Evolutionary conservation across 1,140 invertebrate species (phyloP), one percentile per base, ranked within the genome.

Genomic region (Caenorhabditis latens): DNA sequence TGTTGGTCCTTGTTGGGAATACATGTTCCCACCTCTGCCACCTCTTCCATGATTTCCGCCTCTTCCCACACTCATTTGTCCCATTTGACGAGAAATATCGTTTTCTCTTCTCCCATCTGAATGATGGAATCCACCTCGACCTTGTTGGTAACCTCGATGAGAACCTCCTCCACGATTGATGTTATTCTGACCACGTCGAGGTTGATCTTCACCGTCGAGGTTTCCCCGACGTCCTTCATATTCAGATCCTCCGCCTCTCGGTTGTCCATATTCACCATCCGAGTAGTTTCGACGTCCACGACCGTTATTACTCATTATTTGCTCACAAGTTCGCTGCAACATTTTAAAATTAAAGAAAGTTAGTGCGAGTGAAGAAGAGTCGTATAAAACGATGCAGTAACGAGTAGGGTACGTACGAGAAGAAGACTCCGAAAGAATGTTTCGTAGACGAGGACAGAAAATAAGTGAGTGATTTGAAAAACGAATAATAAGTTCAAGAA

Each of bases 211-310:
- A n/a, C 21, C n/a, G 57, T n/a, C 9, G 19, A 32, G 2, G 32
- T 32, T 32, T 32, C 19, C 57, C 16, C 57, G 57, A 1, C n/a
- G 19, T 7, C n/a, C 57, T 16, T 4, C 57, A n/a, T 1, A 32
- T 32, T 32, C 32, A 32, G 0, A 32, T 32, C 32, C 32, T 32
- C 32, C 32, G 32, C 32, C 32, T 32, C 32, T 32, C 32, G 32
- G 32, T 32, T 32, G 32, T 32, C 32, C 32, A 32, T 32, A 32
- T 1, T 2, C 2, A 32, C 1, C 32, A 99, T 93, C 94, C 99
- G 7, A 99, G 98, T 11, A 97, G 98, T 94, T 96, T 96, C 93
- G 98, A 99, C 93, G 98, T 99, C 94, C 98, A 32, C 32, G 32
- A 32, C n/a, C n/a, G n/a, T n/a, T n/a, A n/a, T 98, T 0, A 92